These are phyloP conservation scores for fruit fly (Drosophila melanogaster) DNA, from an alignment of 1,140 invertebrate species.

Conservation along the genomic window DNA sequence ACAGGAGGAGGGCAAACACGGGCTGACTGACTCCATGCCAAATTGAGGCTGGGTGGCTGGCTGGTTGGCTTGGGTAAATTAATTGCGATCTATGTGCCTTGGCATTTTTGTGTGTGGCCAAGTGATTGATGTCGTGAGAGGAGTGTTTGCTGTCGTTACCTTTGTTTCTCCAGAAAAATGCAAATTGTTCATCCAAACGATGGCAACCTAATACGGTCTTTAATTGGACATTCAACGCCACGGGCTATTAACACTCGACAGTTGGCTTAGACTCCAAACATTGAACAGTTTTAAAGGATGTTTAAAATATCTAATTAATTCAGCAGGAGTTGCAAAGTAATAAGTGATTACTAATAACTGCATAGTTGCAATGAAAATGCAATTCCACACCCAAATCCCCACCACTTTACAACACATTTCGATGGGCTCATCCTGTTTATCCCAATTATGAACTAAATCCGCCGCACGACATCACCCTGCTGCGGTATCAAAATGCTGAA, in stretches of 20 bases:
- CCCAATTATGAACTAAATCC: constrained; percentile 28
- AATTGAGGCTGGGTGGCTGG: constrained; percentile 11
- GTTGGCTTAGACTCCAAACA: not conserved
- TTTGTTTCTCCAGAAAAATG: constrained; percentile 21
- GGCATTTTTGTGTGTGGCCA: constrained; percentile 65
- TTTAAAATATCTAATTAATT: too few species aligned
- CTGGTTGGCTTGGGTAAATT: constrained; percentile 56
- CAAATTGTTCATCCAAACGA: constrained; percentile 7
- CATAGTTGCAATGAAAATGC: not conserved
- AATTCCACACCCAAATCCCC: not conserved
- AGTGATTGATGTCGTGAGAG: constrained; percentile 62
- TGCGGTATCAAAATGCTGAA: constrained; percentile 45
- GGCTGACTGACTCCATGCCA: constrained; percentile 16
- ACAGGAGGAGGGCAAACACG: constrained; percentile 35
- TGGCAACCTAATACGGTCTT: not conserved
- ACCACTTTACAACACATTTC: constrained; percentile 4
- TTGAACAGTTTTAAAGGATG: too few species aligned
- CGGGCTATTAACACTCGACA: not conserved
- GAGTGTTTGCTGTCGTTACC: constrained; percentile 42
- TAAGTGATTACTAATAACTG: too few species aligned
- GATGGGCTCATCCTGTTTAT: constrained; percentile 24
- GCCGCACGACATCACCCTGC: constrained; percentile 10
- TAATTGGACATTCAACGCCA: constrained; percentile 1
- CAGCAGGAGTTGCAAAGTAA: too few species aligned
- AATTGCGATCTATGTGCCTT: constrained; percentile 74